These are phyloP conservation scores for Thaleichthys pacificus DNA, from an alignment of 2,797 vertebrate genomes.

Conservation along the genomic window DNA sequence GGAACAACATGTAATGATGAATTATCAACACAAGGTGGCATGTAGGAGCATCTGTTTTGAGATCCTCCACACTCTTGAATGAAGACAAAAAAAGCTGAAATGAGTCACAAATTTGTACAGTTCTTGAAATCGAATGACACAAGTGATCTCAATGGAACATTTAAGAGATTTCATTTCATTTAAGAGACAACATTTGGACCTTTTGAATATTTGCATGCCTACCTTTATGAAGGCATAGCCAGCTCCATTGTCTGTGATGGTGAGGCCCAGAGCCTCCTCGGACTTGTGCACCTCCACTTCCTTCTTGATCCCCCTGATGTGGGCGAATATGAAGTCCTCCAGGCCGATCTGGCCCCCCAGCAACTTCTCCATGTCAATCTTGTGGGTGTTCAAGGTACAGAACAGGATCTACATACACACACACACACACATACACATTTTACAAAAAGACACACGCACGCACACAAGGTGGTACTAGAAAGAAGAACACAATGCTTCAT, in stretches of 20 bases:
- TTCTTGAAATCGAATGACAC: too few relatives aligned
- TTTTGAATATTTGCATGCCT: slow-evolving; percentile 6
- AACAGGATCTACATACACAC: slow-evolving; percentile 86
- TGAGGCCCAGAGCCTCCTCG: slow-evolving; percentile 91
- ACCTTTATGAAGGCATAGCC: slow-evolving; percentile 97
- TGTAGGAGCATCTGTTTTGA: slow-evolving; percentile 42
- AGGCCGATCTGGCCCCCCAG: slow-evolving; percentile 92
- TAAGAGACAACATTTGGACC: too few relatives aligned
- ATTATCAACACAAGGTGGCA: slow-evolving; percentile 57
- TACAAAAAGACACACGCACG: slow-evolving; percentile 2
- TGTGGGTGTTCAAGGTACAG: slow-evolving; percentile 97
- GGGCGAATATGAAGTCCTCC: slow-evolving; percentile 98
- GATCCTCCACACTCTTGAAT: background rate
- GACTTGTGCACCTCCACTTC: slow-evolving; percentile 88
- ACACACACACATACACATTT: background rate
- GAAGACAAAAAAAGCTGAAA: too few relatives aligned
- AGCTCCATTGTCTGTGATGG: slow-evolving; percentile 94
- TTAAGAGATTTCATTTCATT: background rate
- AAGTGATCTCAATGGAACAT: background rate
- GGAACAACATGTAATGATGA: slow-evolving; percentile 42
- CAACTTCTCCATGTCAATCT: slow-evolving; percentile 94
- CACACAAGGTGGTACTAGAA: slow-evolving; percentile 7
- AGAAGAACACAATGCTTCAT: background rate
- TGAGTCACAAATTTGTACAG: too few relatives aligned
- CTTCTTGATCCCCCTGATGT: slow-evolving; percentile 89